These are phyloP conservation scores for Ormyrus pomaceus DNA, from an alignment of 2,888 invertebrate genomes.

Conservation along the genomic window DNA sequence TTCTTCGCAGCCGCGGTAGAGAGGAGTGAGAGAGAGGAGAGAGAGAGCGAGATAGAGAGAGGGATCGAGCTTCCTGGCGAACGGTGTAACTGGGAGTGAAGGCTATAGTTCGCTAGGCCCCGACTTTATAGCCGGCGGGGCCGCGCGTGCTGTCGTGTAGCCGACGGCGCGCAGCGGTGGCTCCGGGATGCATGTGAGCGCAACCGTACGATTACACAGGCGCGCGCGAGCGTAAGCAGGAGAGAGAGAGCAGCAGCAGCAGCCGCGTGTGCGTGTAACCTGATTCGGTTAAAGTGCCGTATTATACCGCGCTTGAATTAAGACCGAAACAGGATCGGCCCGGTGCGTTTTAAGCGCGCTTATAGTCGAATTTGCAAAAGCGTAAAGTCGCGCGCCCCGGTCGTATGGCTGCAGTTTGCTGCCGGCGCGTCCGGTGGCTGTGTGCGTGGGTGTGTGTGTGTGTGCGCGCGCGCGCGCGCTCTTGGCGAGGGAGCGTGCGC, in stretches of 20 bases:
- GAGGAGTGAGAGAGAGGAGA: not conserved
- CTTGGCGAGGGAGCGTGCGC: not conserved
- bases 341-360: conserved; percentile 16
- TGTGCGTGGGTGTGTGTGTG: not conserved
- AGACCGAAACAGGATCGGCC: conserved; percentile 34
- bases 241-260: not conserved
- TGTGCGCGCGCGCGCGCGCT: not conserved
- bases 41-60: conserved; percentile 14
- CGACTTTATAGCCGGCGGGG: conserved; percentile 55
- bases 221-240: not conserved
- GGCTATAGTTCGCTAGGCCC: conserved; percentile 62
- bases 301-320: conserved; percentile 31
- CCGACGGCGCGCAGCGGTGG: conserved; percentile 13
- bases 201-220: not conserved
- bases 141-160: conserved; percentile 37
- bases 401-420: not conserved
- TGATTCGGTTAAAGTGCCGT: conserved; percentile 24
- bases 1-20: not conserved
- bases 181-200: not conserved
- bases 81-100: conserved; percentile 68
- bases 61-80: conserved; percentile 61
- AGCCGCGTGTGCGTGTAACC: conserved; percentile 35
- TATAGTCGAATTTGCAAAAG: conserved; percentile 9
- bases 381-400: no score
- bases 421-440: not conserved